Evolutionary conservation across 1,140 invertebrate genomes (phyloP), one percentile per base, ranked within the genome.

Genomic region (Drosophila azteca): DNA sequence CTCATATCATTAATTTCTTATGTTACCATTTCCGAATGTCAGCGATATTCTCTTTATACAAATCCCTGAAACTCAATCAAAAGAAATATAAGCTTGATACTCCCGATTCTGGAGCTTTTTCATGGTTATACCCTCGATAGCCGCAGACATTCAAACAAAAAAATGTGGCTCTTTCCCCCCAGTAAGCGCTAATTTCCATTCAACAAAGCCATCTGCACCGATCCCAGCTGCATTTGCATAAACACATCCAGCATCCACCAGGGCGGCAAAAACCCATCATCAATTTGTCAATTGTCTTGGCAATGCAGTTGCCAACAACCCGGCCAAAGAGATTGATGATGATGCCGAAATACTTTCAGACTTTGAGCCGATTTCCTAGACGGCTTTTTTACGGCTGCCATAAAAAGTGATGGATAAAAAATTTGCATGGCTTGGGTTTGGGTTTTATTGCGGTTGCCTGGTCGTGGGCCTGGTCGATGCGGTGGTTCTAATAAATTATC

Each of bases 401-500:
- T 75, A 75, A 75, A 75, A 75, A 64, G 61, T 75, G 48, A 71
- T 22, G n/a, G 1, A 31, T 41, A 49, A 35, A 22, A 55, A 74
- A 75, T 75, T 75, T 74, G 53, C 61, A 75, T 75, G 43, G 70
- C 70, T 74, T 50, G 66, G 53, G 61, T 66, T 75, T 74, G 58
- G 66, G 61, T 53, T 74, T 75, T 74, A 75, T 66, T 75, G 70
- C 53, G 71, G 70, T 75, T 66, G 53, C 39, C 51, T 53, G 64
- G 50, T 35, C 63, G 44, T 20, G 17, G 64, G 53, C 39, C 51
- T 53, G 64, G 50, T 35, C 63, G 44, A 26, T 24, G 64, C 50
- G 68, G 50, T 66, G 71, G 52, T 66, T 74, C 70, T 74, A 75
- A 75, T 75, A 74, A 74, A 75, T 74, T 74, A 63, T 66, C 71